These are phyloP conservation scores for Alligator sinensis DNA, from an alignment of 2,113 vertebrate species.

Conservation along the genomic window DNA sequence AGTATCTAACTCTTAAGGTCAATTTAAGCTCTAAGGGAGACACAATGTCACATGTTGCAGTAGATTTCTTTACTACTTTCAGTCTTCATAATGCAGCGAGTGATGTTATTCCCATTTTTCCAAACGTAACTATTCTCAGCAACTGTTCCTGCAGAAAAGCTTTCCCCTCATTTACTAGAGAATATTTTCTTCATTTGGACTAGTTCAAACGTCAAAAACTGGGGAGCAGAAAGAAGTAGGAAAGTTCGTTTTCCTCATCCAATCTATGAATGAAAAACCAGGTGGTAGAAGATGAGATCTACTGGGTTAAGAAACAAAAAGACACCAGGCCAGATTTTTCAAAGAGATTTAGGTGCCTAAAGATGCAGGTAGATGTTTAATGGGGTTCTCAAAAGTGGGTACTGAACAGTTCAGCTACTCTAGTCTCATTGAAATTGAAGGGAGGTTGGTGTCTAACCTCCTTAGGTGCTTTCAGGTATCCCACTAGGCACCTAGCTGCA, in stretches of 20 bases:
- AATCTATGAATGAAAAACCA: conserved; percentile 65
- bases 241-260: conserved; percentile 69
- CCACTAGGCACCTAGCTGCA: too few relatives aligned
- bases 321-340: not conserved
- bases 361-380: too few relatives aligned
- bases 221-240: conserved; percentile 64
- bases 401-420: too few relatives aligned
- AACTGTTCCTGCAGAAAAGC: conserved; percentile 7
- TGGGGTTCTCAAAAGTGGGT: too few relatives aligned
- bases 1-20: not conserved
- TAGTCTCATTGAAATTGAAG: too few relatives aligned
- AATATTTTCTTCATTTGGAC: conserved; percentile 46
- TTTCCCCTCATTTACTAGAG: conserved; percentile 9
- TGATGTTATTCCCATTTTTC: not conserved
- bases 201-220: conserved; percentile 64
- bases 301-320: not conserved
- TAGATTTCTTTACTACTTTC: not conserved
- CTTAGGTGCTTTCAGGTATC: too few relatives aligned
- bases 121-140: not conserved
- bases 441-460: too few relatives aligned
- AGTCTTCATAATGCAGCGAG: not conserved
- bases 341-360: too few relatives aligned
- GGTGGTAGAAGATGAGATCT: conserved; percentile 41
- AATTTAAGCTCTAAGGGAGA: not conserved
- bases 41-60: not conserved